phyloP scores from a whole-genome alignment of 2,888 invertebrate species.

The Nephrotoma guestfalica region DNA sequence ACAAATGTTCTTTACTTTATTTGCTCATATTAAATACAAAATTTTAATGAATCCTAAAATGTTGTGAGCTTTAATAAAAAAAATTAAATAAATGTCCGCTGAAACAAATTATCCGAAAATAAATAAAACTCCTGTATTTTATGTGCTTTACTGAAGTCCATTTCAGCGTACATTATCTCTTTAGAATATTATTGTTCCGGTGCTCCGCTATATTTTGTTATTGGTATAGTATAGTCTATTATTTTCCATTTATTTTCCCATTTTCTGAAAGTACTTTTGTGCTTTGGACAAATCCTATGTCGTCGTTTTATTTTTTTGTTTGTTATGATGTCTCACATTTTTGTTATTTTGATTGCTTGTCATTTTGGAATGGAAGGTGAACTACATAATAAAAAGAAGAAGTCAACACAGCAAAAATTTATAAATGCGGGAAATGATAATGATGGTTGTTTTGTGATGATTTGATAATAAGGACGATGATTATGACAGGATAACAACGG shows the following conservation, averaged over 20 bases:
- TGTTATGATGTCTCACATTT: not conserved
- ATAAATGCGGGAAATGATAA: not conserved
- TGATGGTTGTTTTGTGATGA: not conserved
- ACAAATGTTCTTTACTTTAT: too few species aligned
- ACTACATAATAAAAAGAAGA: not conserved
- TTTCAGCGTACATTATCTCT: too few species aligned
- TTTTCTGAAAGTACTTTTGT: not conserved
- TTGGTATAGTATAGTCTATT: not conserved
- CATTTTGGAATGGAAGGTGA: not conserved
- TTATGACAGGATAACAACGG: not conserved
- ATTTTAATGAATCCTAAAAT: too few species aligned
- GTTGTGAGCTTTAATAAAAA: too few species aligned
- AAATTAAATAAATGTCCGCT: not conserved
- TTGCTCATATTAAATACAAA: too few species aligned
- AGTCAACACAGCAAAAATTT: not conserved
- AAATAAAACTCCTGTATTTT: too few species aligned
- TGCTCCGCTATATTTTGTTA: not conserved
- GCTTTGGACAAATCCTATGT: not conserved
- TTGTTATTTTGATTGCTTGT: not conserved
- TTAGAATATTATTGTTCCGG: not conserved
- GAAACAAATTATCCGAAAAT: not conserved
- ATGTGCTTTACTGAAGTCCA: too few species aligned
- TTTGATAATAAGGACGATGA: not conserved
- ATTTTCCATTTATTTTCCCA: not conserved
- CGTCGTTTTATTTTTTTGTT: not conserved